Conservation (phyloP, 1,140 invertebrate genomes). For the Oryzaephilus surinamensis region DNA sequence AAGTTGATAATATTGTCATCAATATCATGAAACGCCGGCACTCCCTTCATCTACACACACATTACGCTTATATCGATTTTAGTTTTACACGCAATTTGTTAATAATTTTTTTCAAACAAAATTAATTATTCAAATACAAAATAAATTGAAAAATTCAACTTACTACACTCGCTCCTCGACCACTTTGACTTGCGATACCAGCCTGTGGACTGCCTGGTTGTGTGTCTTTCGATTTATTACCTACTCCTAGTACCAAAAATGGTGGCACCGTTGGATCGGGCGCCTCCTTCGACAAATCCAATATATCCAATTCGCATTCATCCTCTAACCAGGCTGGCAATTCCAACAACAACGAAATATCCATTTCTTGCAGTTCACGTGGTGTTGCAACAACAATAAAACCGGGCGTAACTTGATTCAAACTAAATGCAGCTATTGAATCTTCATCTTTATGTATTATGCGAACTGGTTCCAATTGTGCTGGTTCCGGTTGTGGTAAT, state of each 20-base stretch:
- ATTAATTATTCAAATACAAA: conserved; percentile 4
- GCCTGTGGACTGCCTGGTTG: conserved; percentile 49
- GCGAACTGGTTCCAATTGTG: conserved; percentile 67
- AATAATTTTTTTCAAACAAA: not conserved
- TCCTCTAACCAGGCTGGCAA: conserved; percentile 87
- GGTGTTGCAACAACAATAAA: conserved; percentile 87
- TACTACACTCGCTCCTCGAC: conserved; percentile 79
- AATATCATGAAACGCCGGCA: conserved; percentile 87
- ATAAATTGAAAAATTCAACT: conserved; percentile 34
- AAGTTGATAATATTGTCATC: conserved; percentile 88
- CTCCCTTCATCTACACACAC: conserved; percentile 75
- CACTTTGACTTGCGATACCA: conserved; percentile 67
- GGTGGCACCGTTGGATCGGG: conserved; percentile 64
- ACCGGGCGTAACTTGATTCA: conserved; percentile 78
- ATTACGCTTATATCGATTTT: conserved; percentile 14
- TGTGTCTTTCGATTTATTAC: conserved; percentile 50
- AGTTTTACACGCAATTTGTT: not conserved
- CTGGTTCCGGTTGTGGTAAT: conserved; percentile 32
- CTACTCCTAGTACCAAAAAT: conserved; percentile 82
- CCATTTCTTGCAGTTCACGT: conserved; percentile 94
- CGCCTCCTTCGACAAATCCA: conserved; percentile 53
- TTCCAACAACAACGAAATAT: conserved; percentile 82
- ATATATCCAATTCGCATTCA: conserved; percentile 91
- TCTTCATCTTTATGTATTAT: conserved; percentile 99
- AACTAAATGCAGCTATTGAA: conserved; percentile 92